A percentile compares a stretch with the other conserved stretches of the same genome.
phyloP scores from a whole-genome alignment of 2,113 vertebrate genomes.

The Dicerorhinus sumatrensis region DNA sequence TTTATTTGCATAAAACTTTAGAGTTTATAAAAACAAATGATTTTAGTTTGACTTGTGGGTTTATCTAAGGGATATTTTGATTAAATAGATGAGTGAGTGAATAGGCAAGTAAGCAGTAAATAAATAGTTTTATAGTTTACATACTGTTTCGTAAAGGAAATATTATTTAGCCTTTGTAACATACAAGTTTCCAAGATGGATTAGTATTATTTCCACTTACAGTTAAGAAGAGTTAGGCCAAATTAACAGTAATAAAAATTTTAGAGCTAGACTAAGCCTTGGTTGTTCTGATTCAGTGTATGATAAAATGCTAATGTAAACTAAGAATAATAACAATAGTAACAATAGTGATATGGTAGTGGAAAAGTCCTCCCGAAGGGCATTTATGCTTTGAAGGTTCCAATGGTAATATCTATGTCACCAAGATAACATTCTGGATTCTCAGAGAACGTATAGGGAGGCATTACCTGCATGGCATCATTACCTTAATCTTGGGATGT shows the following conservation, averaged over 20 bases:
- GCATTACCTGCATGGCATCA: not conserved
- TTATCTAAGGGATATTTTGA: constrained; percentile 24
- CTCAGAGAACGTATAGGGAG: not conserved
- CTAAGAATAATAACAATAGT: not conserved
- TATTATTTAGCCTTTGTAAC: not conserved
- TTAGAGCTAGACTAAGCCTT: not conserved
- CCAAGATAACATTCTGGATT: not conserved
- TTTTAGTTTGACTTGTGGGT: not conserved
- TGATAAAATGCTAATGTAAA: not conserved
- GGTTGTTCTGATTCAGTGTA: not conserved
- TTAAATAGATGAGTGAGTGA: not conserved
- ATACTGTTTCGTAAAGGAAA: not conserved
- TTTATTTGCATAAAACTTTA: not conserved
- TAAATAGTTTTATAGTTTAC: not conserved
- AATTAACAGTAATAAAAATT: not conserved
- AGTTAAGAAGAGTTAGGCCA: not conserved
- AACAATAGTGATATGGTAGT: not conserved
- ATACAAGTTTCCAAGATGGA: not conserved
- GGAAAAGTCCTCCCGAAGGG: not conserved
- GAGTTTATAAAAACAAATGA: not conserved
- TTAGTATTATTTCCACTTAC: not conserved
- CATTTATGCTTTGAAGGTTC: not conserved
- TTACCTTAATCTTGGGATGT: accelerated
- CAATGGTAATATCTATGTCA: not conserved
- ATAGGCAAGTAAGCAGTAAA: not conserved